Base-by-base conservation (phyloP, 2,113 vertebrate species). In the Salvelinus fontinalis region DNA sequence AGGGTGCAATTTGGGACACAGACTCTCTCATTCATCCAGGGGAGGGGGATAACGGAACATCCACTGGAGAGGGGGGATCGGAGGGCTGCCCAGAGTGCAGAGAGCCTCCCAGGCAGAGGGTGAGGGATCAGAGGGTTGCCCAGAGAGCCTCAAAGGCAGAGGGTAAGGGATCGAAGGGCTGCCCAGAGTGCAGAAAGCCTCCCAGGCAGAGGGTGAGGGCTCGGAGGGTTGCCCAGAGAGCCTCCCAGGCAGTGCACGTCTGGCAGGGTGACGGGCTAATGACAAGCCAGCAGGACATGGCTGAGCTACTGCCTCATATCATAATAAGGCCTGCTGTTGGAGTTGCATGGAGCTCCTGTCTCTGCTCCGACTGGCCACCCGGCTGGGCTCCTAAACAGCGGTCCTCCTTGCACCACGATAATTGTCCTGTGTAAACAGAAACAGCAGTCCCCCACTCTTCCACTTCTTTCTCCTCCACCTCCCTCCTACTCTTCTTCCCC, bases 361-460 rank as follows among this genome's bases (percentile, higher is more conserved):
- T n/a, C 12, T 24, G 3, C 26, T 67, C 44, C 48, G 16, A 62
- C 59, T 71, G 48, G 75, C 24, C 26, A 51, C 59, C 67, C n/a
- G n/a, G 65, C 77, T 77, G 44, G 70, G 73, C 73, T 80, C 39
- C 51, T 62, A 73, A 65, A 71, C 70, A 69, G 44, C 60, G 51
- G 71, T 49, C 62, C 73, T 64, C 48, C 64, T 48, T 65, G 79
- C 67, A 29, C 49, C 22, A 18, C 64, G 74, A 71, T 82, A 83
- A 84, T 81, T 81, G 70, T 70, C 71, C 59, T 57, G 76, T 39
- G 75, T 65, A 85, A 78, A 79, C 66, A 75, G 74, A 73, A 67
- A 79, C 62, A 72, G 73, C 71, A 57, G 24, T 31, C 12, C 31
- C 9, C 9, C 39, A 44, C 39, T 44, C 39, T 44, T 44, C 9